Evolutionary conservation across 2,797 vertebrate species (phyloP), one percentile per base, ranked within the genome.

Genomic region (Anas bahamensis): DNA sequence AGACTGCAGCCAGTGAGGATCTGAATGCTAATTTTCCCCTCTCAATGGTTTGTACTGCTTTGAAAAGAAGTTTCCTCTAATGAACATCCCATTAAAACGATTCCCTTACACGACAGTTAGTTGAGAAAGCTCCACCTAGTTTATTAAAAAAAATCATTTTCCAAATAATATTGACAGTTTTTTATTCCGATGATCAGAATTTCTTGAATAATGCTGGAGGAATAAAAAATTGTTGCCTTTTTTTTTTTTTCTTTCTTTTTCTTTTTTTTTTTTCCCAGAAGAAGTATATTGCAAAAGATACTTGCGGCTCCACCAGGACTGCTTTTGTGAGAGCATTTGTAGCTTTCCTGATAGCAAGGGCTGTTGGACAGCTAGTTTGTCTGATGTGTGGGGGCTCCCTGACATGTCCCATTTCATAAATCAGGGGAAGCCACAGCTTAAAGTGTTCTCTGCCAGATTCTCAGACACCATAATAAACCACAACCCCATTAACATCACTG

Each of bases 11-110:
- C 68, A 78, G 93, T 61, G 64, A 86, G 68, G 71, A 41, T 71
- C 74, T 95, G 95, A 94, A 87, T 94, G 87, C 83, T 94, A 95
- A 94, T 94, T 96, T 94, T 83, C 72, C 80, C 60, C 73, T 88
- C 72, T 17, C 74, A 37, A 7, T 35, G 7, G 14, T 39, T 52
- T 64, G 37, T n/a, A 64, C 8, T 71, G 4, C 64, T 87, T 83
- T 78, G 9, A 66, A 92, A 86, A 73, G 31, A 82, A 90, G 55
- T 72, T 87, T 77, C 77, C 35, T 79, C 61, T 52, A 60, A 75
- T 61, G 31, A 92, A 83, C 85, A 83, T 70, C 81, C 70, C 41
- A 52, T 73, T 76, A 64, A n/a, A 31, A 16, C 71, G 78, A 56
- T 90, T 92, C 35, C 63, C 24, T 75, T 85, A 53, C 35, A 33